Base-by-base conservation (phyloP, 1,140 invertebrate species). In the Bombyx mori region DNA sequence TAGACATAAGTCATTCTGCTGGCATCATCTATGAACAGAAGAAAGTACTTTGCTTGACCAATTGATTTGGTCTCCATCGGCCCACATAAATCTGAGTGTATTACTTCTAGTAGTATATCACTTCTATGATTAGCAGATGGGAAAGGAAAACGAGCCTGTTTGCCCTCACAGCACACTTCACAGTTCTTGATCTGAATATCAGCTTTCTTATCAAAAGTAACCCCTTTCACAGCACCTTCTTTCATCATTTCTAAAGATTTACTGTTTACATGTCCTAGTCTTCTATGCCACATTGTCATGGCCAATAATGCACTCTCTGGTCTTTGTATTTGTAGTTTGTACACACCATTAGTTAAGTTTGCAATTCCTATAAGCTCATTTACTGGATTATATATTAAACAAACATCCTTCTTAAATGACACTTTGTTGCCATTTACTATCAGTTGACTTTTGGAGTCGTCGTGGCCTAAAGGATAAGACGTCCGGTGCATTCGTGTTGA, bases 121-220 rank as follows among this genome's bases (percentile, higher is more conserved):
- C 65, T 59, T 61, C 67, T 61, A 18, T 49, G 44, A 26, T 68
- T 65, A 57, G 53, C 51, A 42, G 65, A 6, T 43, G 10, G 49
- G 57, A 80, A 78, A 2, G 75, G 66, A 54, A 75, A 56, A 54
- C 71, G 57, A 6, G 62, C 46, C 47, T 73, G 70, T 52, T 79
- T 82, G 26, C 69, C 73, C 59, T 81, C 62, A 52, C 60, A 67
- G 57, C 80, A 83, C 6, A 69, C 54, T 52, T 56, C 53, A 59
- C 76, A 79, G n/a, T 63, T 66, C 10, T 52, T 12, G 54, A 50
- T 63, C 44, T 48, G n/a, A 54, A 12, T 18, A 46, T 64, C 6
- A 53, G 56, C 49, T 49, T 62, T 65, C 8, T 65, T 58, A 8
- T 1, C 1, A 9, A 10, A 64, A 45, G 42, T 53, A 7, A 61